Evolutionary conservation across 2,113 vertebrate species (phyloP).

Genomic region (Zosterops japonicus): DNA sequence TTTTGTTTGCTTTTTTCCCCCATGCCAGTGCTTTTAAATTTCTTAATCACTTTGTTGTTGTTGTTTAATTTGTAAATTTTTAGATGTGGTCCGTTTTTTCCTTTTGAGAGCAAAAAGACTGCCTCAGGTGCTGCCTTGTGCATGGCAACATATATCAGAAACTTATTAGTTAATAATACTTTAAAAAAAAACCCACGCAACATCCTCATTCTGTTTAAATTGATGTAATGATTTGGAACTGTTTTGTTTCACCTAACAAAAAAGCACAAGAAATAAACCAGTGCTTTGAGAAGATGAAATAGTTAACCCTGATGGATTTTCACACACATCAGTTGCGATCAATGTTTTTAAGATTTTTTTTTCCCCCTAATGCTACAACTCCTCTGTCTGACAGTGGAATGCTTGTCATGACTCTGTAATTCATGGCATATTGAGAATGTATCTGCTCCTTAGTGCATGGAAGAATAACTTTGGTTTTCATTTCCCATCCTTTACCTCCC

Average conservation of each 20-base stretch:
- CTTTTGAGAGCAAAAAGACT: neutral
- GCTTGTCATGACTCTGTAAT: neutral
- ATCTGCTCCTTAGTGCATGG: neutral
- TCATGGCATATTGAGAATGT: neutral
- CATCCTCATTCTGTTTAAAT: slow-evolving; percentile 1
- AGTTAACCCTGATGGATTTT: neutral
- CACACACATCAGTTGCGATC: neutral
- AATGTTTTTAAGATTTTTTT: neutral
- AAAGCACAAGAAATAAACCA: slow-evolving; percentile 1
- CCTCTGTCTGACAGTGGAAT: neutral
- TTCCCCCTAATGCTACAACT: neutral
- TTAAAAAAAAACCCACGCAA: neutral
- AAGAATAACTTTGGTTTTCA: neutral
- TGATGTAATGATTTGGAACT: slow-evolving; percentile 8
- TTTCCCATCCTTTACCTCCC: neutral
- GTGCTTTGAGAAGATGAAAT: neutral
- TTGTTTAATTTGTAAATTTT: slow-evolving; percentile 29
- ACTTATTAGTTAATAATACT: slow-evolving; percentile 26
- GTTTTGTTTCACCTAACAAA: slow-evolving; percentile 57
- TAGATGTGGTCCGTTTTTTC: neutral
- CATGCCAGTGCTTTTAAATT: neutral
- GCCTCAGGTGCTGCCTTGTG: slow-evolving; percentile 13
- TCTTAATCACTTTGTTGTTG: slow-evolving; percentile 15
- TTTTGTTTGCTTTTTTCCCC: neutral
- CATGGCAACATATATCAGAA: slow-evolving; percentile 44